These are phyloP conservation scores for Drosophila neocordata DNA, from an alignment of 1,140 invertebrate species.

Conservation along the genomic window DNA sequence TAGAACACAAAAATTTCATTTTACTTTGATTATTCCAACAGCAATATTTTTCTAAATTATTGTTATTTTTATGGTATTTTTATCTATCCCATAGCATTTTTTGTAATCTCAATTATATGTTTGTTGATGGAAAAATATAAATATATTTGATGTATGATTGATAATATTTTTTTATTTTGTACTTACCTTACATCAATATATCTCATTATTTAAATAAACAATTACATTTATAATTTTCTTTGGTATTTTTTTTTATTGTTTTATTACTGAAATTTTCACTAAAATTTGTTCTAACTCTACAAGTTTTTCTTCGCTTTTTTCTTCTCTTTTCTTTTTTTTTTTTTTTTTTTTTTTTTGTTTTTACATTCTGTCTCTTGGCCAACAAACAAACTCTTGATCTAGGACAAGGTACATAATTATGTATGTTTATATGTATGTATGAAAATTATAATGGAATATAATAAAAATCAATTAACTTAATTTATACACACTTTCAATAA, in stretches of 20 bases:
- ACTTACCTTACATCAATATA: not conserved
- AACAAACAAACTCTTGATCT: conserved; percentile 53
- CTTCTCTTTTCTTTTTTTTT: conserved; percentile 18
- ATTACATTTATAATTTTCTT: conserved; percentile 42
- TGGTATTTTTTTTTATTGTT: conserved; percentile 77
- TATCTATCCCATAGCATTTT: no score
- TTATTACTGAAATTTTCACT: conserved; percentile 71
- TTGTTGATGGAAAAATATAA: no score
- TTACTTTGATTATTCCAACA: no score
- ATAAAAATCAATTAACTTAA: conserved; percentile 70
- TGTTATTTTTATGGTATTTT: no score
- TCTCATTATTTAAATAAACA: not conserved
- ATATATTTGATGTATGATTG: no score
- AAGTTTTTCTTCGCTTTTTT: conserved; percentile 46
- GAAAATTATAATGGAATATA: conserved; percentile 43
- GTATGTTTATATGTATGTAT: conserved; percentile 5
- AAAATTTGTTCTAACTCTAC: conserved; percentile 72
- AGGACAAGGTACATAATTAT: conserved; percentile 63
- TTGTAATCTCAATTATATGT: no score
- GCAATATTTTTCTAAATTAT: no score
- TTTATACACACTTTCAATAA: conserved; percentile 38
- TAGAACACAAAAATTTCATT: no score
- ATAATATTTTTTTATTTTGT: not conserved
- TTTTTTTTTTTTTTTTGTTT: conserved; percentile 21
- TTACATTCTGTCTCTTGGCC: conserved; percentile 38